Evolutionary conservation across 2,888 invertebrate genomes (phyloP), one percentile per base, ranked within the genome.

Genomic region (Acleris literana): DNA sequence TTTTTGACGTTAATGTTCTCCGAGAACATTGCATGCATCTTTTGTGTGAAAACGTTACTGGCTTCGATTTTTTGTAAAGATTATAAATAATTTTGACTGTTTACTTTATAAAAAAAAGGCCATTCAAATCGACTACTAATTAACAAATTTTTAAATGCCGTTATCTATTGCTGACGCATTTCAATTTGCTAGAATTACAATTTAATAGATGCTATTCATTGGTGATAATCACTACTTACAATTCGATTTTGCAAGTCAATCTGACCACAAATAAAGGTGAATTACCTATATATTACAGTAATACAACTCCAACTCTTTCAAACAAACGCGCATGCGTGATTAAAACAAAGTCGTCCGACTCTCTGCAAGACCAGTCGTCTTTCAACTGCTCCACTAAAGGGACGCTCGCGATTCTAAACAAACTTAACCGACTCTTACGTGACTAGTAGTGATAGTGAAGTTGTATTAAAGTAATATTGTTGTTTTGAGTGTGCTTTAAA

Each of bases 241-340:
- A 39, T 13, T 13, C 1, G 13, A 13, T 39, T 13, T 39, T 39
- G 3, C 39, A 13, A 39, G 4, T 39, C 3, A 46, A 46, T 7
- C 17, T 46, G n/a, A 46, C 7, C 46, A 46, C 17, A 46, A 17
- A 39, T 13, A 39, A 39, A 13, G 39, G 39, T 39, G 13, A 39
- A 4, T 39, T 39, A 46, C 46, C 46, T 46, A 46, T 46, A 44
- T 5, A 17, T 39, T 46, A 46, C 7, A 20, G n/a, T 49, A 20
- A 18, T 20, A 18, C 18, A 53, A 33, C 17, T 46, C 46, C 11
- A 57, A 57, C 57, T 57, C 57, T 57, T 57, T 57, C 7, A 52
- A 52, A 20, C n/a, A 43, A 46, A 11, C 29, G 60, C 65, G 65
- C 65, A 65, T 65, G 65, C 65, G 65, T 65, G 18, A 33, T 55